These are phyloP conservation scores for Zoanthus sociatus DNA, from an alignment of 92 coral and sea anemone species.

Conservation along the genomic window DNA sequence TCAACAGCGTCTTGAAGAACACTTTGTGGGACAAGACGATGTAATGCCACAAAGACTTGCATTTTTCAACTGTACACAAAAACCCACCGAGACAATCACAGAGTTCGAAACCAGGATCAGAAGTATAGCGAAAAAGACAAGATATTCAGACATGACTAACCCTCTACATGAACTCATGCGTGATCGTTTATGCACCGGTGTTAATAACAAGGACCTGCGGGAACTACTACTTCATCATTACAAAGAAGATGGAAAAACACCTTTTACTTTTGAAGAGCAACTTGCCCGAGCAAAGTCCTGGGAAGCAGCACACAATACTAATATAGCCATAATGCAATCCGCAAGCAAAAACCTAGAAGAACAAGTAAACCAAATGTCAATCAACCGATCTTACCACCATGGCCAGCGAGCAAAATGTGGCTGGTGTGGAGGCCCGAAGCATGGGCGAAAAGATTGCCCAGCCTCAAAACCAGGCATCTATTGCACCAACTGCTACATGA, in stretches of 20 bases:
- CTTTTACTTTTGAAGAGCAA: slow-evolving; percentile 25
- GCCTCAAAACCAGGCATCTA: slow-evolving; percentile 43
- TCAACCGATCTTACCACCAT: neutral
- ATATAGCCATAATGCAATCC: slow-evolving; percentile 21
- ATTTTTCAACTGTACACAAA: slow-evolving; percentile 22
- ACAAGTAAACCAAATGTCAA: slow-evolving; percentile 36
- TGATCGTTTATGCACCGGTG: no score
- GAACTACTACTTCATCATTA: slow-evolving; percentile 48
- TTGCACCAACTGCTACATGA: slow-evolving; percentile 52
- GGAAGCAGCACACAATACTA: slow-evolving; percentile 37
- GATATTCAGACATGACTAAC: slow-evolving; percentile 15
- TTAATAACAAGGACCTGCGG: neutral
- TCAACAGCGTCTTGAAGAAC: slow-evolving; percentile 41
- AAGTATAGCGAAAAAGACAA: slow-evolving; percentile 16
- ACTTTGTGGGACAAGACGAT: slow-evolving; percentile 29
- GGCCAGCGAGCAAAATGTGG: slow-evolving; percentile 36
- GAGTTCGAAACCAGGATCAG: slow-evolving; percentile 34
- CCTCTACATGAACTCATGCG: neutral
- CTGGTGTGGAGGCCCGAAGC: slow-evolving; percentile 48
- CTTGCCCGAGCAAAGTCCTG: no score
- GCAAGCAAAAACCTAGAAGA: slow-evolving; percentile 20
- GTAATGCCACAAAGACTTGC: slow-evolving; percentile 12
- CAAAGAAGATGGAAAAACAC: neutral
- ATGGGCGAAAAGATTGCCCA: slow-evolving; percentile 48
- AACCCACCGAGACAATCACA: slow-evolving; percentile 31